Conservation (phyloP, 2,797 vertebrate species). For the Cyclura pinguis region DNA sequence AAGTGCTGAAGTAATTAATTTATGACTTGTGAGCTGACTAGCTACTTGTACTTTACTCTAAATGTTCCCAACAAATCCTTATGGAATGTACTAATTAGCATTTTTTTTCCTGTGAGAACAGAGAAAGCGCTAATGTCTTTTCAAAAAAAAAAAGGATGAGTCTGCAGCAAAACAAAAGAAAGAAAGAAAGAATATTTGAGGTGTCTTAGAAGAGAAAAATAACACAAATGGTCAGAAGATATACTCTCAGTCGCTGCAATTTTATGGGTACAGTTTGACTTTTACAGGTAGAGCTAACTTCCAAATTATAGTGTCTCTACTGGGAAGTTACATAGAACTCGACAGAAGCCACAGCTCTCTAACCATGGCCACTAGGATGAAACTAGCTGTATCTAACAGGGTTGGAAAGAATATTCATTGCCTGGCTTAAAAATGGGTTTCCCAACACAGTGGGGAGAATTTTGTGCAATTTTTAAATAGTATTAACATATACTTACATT, state of each 20-base stretch:
- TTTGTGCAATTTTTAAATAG: too few species aligned
- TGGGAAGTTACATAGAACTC: not conserved
- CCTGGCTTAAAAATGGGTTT: too few species aligned
- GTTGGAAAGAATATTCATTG: too few species aligned
- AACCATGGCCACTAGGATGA: not conserved
- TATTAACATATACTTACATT: too few species aligned
- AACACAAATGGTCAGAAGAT: not conserved
- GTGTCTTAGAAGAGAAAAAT: not conserved
- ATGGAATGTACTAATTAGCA: conserved; percentile 21
- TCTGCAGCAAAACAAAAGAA: not conserved
- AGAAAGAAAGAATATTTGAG: not conserved
- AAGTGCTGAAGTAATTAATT: conserved; percentile 52
- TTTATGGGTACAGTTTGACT: not conserved
- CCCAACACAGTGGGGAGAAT: too few species aligned
- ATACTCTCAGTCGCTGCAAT: not conserved
- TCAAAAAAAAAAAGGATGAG: not conserved
- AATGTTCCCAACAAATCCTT: conserved; percentile 43
- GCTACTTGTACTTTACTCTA: conserved; percentile 50
- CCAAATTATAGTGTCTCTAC: not conserved
- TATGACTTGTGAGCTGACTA: conserved; percentile 50
- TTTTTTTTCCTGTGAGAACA: conserved; percentile 35
- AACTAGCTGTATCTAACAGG: not conserved
- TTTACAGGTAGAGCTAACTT: not conserved
- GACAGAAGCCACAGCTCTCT: not conserved
- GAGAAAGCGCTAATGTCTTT: not conserved